Conservation (phyloP, 2,113 vertebrate genomes). For the Brachyistius frenatus region DNA sequence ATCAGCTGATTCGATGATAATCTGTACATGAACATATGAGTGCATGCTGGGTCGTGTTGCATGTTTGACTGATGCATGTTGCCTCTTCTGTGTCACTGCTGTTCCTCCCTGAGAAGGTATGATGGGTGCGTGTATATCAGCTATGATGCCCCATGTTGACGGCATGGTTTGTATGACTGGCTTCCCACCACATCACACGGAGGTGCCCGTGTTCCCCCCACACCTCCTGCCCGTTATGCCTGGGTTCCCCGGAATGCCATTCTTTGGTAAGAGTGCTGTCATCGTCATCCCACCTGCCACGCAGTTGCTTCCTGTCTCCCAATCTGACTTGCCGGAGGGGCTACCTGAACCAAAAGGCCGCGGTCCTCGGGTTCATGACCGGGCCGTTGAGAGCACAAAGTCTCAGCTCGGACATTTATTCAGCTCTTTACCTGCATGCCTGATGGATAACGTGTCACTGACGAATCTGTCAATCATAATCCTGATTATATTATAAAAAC, state of each 20-base stretch:
- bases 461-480: background rate
- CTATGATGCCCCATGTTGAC: slow-evolving; percentile 92
- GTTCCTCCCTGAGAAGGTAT: slow-evolving; percentile 89
- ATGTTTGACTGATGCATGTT: slow-evolving; percentile 92
- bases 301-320: slow-evolving; percentile 87
- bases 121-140: slow-evolving; percentile 93
- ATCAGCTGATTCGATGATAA: background rate
- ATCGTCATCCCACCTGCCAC: slow-evolving; percentile 69
- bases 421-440: slow-evolving; percentile 17
- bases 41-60: slow-evolving; percentile 76
- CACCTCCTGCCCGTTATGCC: slow-evolving; percentile 91
- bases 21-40: slow-evolving; percentile 30
- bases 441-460: background rate
- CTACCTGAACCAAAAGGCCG: slow-evolving; percentile 83
- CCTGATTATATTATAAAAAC: background rate
- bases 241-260: slow-evolving; percentile 90
- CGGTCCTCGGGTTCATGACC: slow-evolving; percentile 49
- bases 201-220: slow-evolving; percentile 90
- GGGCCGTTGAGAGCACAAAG: slow-evolving; percentile 33
- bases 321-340: slow-evolving; percentile 85
- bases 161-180: slow-evolving; percentile 96
- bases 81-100: slow-evolving; percentile 87
- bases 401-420: slow-evolving; percentile 35
- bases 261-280: slow-evolving; percentile 92
- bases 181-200: slow-evolving; percentile 94